Percentiles rank a stretch among this genome's conserved stretches.
These are phyloP conservation scores for Chrysomallon squamiferum DNA, from an alignment of 1,140 invertebrate genomes.

Conservation along the genomic window DNA sequence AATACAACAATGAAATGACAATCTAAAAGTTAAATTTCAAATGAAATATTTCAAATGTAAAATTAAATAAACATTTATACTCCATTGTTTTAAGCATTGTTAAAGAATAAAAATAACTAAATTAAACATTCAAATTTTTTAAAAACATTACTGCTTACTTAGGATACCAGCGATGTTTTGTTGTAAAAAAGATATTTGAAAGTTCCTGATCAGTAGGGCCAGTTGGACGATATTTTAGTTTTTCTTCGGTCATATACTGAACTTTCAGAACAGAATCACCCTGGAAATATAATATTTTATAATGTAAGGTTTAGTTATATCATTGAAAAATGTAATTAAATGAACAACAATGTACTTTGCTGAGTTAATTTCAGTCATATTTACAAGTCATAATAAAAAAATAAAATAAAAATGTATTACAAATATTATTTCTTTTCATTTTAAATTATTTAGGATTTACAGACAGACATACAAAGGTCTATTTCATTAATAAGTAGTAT, in stretches of 20 bases:
- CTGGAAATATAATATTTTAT: slow-evolving; percentile 19
- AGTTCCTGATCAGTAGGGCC: slow-evolving; percentile 45
- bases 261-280: slow-evolving; percentile 40
- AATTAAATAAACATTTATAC: too few species aligned
- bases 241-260: slow-evolving; percentile 31
- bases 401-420: too few species aligned
- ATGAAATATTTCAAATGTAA: too few species aligned
- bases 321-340: background rate
- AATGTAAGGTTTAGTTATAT: background rate
- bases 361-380: background rate
- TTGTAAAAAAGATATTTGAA: slow-evolving; percentile 40
- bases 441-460: too few species aligned
- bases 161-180: slow-evolving; percentile 43
- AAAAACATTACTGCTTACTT: slow-evolving; percentile 35
- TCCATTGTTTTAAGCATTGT: too few species aligned
- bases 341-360: background rate
- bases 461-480: too few species aligned
- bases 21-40: too few species aligned
- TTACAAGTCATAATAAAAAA: background rate
- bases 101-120: too few species aligned
- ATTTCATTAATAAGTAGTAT: too few species aligned
- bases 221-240: slow-evolving; percentile 27
- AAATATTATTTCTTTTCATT: too few species aligned
- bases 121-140: too few species aligned
- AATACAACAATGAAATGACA: too few species aligned